Percentiles rank a stretch among this genome's conserved stretches.
Evolutionary conservation across 1,140 invertebrate species (phyloP).

Genomic region (Trachymyrmex septentrionalis): DNA sequence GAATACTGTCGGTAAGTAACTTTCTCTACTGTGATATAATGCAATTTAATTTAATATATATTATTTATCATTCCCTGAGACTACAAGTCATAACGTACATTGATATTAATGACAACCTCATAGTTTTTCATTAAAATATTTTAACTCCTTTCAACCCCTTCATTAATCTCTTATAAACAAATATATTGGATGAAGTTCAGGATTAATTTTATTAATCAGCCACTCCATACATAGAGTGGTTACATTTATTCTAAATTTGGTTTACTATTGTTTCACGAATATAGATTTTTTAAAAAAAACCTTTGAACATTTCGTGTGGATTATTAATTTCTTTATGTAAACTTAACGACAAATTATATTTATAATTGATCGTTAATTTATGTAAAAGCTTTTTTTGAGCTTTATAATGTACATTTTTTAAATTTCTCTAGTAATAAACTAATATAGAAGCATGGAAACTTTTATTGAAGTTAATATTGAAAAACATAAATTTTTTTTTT

Average conservation of each 20-base stretch:
- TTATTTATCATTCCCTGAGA: background rate
- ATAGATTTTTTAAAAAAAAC: background rate
- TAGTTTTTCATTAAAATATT: background rate
- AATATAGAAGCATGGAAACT: background rate
- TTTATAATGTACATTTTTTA: background rate
- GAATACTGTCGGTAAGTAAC: slow-evolving; percentile 96
- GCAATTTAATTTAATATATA: background rate
- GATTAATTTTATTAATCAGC: background rate
- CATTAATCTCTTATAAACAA: background rate
- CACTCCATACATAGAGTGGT: no score
- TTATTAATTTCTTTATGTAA: background rate
- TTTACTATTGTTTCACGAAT: background rate
- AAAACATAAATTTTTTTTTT: background rate
- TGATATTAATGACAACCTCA: background rate
- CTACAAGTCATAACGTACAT: background rate
- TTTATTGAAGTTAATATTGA: slow-evolving; percentile 44
- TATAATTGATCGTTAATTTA: background rate
- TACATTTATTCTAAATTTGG: background rate
- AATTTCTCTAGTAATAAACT: background rate
- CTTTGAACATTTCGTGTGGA: background rate
- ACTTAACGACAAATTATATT: background rate
- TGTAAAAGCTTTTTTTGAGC: background rate
- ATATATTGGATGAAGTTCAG: background rate
- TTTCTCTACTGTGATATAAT: background rate
- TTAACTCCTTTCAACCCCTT: no score